Conservation (phyloP, 2,888 invertebrate species). For the Sarcophaga rosellei region DNA sequence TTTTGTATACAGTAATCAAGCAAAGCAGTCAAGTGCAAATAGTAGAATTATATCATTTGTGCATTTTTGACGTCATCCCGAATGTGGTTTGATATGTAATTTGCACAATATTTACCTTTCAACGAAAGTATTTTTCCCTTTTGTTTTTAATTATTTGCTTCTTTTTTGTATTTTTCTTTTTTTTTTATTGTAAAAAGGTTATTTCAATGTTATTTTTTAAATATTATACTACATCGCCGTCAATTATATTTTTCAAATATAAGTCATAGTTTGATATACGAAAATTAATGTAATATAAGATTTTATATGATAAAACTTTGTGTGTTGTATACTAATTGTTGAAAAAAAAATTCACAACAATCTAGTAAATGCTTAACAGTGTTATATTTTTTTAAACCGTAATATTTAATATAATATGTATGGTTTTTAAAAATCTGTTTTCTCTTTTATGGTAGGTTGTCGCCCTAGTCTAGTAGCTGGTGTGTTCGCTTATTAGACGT, state of each 20-base stretch:
- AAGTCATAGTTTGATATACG: conserved; percentile 27
- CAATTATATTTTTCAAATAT: not conserved
- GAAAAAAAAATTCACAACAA: not conserved
- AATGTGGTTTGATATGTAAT: not conserved
- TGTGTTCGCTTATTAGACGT: too few relatives aligned
- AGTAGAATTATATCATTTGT: not conserved
- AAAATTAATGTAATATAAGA: conserved; percentile 16
- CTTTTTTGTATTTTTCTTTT: not conserved
- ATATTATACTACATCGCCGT: not conserved
- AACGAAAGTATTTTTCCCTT: not conserved
- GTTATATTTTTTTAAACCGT: too few relatives aligned
- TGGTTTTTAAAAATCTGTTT: too few relatives aligned
- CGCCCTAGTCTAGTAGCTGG: too few relatives aligned
- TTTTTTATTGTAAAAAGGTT: conserved; percentile 34
- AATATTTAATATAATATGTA: too few relatives aligned
- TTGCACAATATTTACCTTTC: not conserved
- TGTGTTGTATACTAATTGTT: not conserved
- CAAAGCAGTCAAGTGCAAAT: not conserved
- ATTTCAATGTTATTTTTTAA: conserved; percentile 49
- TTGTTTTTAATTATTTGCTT: not conserved
- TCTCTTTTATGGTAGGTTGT: too few relatives aligned
- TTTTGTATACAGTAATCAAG: not conserved
- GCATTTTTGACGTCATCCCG: not conserved
- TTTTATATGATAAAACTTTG: not conserved
- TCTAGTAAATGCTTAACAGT: too few relatives aligned